Conservation (phyloP, 1,140 invertebrate genomes). For the Formica selysi region DNA sequence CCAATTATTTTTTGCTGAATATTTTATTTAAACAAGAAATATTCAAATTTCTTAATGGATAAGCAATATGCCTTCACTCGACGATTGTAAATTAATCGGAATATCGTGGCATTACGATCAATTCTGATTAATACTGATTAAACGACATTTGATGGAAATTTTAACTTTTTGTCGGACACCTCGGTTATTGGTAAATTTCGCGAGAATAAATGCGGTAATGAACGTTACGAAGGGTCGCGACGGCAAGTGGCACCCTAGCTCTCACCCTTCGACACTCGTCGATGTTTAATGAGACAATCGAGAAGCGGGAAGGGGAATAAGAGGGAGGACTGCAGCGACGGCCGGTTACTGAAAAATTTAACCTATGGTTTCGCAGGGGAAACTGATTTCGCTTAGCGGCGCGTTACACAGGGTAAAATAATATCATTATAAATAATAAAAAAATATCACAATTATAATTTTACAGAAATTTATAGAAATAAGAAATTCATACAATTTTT, state of each 20-base stretch:
- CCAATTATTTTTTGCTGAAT: neutral
- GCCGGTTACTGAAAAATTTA: constrained; percentile 59
- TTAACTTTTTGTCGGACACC: neutral
- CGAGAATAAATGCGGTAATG: constrained; percentile 60
- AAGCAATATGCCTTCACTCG: neutral
- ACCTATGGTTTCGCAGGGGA: neutral
- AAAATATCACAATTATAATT: neutral
- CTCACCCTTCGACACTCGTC: constrained; percentile 65
- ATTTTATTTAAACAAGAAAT: neutral
- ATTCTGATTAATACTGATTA: neutral
- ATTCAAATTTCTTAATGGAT: neutral
- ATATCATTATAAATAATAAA: neutral
- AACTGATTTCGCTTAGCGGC: constrained; percentile 32
- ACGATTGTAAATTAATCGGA: constrained; percentile 8
- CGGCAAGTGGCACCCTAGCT: constrained; percentile 46
- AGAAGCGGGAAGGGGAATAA: constrained; percentile 1
- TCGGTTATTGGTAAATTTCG: constrained; percentile 44
- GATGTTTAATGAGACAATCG: constrained; percentile 72
- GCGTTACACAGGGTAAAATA: neutral
- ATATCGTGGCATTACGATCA: neutral
- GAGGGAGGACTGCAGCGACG: constrained; percentile 25
- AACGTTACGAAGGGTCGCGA: constrained; percentile 51
- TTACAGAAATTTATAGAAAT: neutral
- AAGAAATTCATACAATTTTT: too few relatives aligned
- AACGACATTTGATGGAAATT: neutral